Evolutionary conservation across 2,113 vertebrate species (phyloP).

Genomic region (Poecile atricapillus): DNA sequence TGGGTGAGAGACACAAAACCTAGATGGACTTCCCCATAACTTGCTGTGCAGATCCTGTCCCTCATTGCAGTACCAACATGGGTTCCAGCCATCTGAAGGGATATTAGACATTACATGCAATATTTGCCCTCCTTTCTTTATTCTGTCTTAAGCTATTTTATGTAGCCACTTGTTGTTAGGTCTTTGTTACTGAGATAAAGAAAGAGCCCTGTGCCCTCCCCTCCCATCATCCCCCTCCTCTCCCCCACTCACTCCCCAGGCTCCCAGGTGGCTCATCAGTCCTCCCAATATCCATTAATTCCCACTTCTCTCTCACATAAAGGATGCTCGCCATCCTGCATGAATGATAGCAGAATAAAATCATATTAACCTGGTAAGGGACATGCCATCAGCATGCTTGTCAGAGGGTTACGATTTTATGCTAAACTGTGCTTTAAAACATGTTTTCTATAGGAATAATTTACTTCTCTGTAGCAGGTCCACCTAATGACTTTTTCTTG

Average conservation of each 20-base stretch:
- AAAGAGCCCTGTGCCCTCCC: background rate
- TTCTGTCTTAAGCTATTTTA: background rate
- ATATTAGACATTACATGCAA: background rate
- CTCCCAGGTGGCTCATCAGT: background rate
- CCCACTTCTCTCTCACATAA: background rate
- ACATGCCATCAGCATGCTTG: background rate
- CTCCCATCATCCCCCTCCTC: background rate
- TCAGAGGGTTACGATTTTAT: background rate
- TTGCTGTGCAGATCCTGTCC: background rate
- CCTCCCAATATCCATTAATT: background rate
- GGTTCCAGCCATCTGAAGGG: background rate
- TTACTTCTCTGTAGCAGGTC: background rate
- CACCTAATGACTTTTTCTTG: background rate
- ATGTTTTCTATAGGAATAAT: background rate
- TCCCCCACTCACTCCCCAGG: accelerated
- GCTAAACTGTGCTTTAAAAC: background rate
- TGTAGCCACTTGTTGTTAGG: background rate
- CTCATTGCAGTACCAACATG: background rate
- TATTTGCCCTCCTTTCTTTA: background rate
- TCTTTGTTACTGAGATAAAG: background rate
- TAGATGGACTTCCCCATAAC: background rate
- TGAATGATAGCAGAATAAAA: background rate
- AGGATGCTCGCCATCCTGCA: background rate
- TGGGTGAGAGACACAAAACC: accelerated
- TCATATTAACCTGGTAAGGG: background rate